A percentile compares a stretch with the other conserved stretches of the same genome.
Conservation (phyloP, 2,888 invertebrate species). For the Netelia melanura region DNA sequence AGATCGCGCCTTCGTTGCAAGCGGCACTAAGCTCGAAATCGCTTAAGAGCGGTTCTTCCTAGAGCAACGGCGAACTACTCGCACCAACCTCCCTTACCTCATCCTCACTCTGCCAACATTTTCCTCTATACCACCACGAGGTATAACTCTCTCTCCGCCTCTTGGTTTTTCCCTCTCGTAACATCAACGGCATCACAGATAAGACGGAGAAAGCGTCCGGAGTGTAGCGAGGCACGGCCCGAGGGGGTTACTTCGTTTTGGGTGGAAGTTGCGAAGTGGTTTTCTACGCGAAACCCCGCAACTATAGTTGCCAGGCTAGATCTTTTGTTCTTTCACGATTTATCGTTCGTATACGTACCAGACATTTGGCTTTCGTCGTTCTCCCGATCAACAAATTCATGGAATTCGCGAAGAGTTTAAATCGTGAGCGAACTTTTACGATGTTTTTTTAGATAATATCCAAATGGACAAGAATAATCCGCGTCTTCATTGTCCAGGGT, state of each 20-base stretch:
- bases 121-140: conserved; percentile 19
- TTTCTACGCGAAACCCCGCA: conserved; percentile 37
- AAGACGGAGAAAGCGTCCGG: conserved; percentile 49
- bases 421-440: too few relatives aligned
- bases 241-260: conserved; percentile 31
- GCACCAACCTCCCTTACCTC: not conserved
- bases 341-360: conserved; percentile 13
- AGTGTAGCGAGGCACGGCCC: conserved; percentile 36
- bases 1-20: conserved; percentile 71
- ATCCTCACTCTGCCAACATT: conserved; percentile 10
- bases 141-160: conserved; percentile 40
- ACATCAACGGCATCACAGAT: conserved; percentile 65
- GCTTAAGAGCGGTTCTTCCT: conserved; percentile 68
- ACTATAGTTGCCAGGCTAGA: conserved; percentile 16
- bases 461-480: too few relatives aligned
- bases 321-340: conserved; percentile 28
- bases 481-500: too few relatives aligned
- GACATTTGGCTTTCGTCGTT: conserved; percentile 15
- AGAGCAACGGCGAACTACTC: conserved; percentile 44
- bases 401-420: too few relatives aligned
- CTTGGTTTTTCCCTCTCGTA: conserved; percentile 64
- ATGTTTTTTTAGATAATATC: too few relatives aligned
- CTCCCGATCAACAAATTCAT: too few relatives aligned
- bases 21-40: conserved; percentile 72
- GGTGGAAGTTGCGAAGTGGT: conserved; percentile 62